Evolutionary conservation across 2,888 invertebrate species (phyloP), one percentile per base, ranked within the genome.

Genomic region (Amblyteles armatorius): DNA sequence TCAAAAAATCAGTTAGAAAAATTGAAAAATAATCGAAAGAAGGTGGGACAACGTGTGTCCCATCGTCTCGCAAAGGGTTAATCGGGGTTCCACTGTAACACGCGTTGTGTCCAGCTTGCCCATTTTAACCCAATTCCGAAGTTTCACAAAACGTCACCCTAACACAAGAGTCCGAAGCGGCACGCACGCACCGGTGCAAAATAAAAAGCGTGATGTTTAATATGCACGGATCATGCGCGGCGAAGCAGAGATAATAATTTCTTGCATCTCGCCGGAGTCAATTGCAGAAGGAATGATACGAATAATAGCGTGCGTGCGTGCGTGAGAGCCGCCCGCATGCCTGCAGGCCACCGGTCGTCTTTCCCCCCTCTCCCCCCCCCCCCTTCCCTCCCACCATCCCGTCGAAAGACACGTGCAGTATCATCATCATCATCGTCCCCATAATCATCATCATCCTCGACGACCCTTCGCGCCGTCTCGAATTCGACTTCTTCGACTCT

Each of bases 381-480:
- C 69, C 63, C 50, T 19, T n/a, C n/a, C 44, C 48, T 65, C 50
- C 48, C 26, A 13, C 50, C 29, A 16, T 57, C 13, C 57, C 19
- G 22, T 57, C 22, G 22, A 63, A 69, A 79, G 55, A 83, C 73
- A 65, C 73, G 74, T 78, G 73, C 83, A 63, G 68, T 77, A 78
- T 84, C 74, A 78, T 76, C 73, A 83, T 67, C 79, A 36, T 79
- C 76, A 40, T 69, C 79, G 77, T 78, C 68, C 73, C 69, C 81
- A 79, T 84, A 74, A 74, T 74, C 63, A 74, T 74, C 52, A 50
- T 52, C 44, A 40, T 73, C 36, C 79, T 72, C 22, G 67, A 72
- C 48, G 81, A 78, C 57, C 78, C 79, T 85, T 63, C 71, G 48
- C 76, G 72, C 29, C 48, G 69, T 60, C 60, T 79, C 44, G 29